These are phyloP conservation scores for Andrena bicolor DNA, from an alignment of 2,888 invertebrate species.

Conservation along the genomic window DNA sequence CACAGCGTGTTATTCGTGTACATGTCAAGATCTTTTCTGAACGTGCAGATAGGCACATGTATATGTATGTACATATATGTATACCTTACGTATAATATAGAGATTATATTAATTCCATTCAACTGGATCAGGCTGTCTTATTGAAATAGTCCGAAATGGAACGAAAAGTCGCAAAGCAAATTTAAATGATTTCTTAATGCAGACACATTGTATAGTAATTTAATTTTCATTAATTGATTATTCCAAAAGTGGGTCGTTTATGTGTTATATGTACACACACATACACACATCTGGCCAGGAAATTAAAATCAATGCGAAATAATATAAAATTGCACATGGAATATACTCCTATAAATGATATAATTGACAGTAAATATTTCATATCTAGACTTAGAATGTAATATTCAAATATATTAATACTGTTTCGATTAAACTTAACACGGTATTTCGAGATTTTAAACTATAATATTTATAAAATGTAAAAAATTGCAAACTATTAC, in stretches of 20 bases:
- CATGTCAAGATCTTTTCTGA: conserved; percentile 14
- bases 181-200: not conserved
- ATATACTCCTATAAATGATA: conserved; percentile 37
- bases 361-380: conserved; percentile 38
- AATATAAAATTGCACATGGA: conserved; percentile 21
- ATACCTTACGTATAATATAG: not conserved
- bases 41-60: conserved; percentile 20
- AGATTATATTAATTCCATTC: conserved; percentile 11
- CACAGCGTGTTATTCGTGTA: conserved; percentile 13
- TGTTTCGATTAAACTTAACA: conserved; percentile 42
- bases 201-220: too few relatives aligned
- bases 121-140: not conserved
- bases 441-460: conserved; percentile 13
- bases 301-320: conserved; percentile 21
- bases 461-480: conserved; percentile 28
- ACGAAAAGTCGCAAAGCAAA: not conserved
- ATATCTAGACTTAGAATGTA: conserved; percentile 40
- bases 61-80: conserved; percentile 14
- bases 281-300: conserved; percentile 13
- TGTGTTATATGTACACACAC: conserved; percentile 2
- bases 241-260: too few relatives aligned
- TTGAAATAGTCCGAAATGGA: not conserved
- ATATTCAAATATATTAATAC: conserved; percentile 49
- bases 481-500: conserved; percentile 37
- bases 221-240: too few relatives aligned